Base-by-base conservation (phyloP, 2,888 invertebrate genomes). In the Leptopilina myrica region DNA sequence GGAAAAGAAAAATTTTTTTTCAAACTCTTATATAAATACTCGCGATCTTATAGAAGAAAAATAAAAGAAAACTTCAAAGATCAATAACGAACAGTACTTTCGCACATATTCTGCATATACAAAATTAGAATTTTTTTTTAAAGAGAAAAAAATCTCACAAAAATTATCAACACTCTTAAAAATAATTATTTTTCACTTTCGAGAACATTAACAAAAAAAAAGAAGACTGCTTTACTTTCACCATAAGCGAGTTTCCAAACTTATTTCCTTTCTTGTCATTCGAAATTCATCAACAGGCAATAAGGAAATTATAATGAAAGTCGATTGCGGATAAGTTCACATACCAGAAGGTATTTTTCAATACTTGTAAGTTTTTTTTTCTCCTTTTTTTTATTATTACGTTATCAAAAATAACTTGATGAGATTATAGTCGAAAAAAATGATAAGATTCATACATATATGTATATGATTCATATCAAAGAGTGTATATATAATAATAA, bases 391-490 rank as follows among this genome's bases (percentile, higher is more conserved):
- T 43, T 43, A 7, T 8, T 43, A 43, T 43, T 43, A 69, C 53
- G 49, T 69, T 73, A 73, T 73, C 56, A 9, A 73, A 56, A 56
- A 73, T 73, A 26, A 33, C n/a, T 73, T 56, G 8, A 64, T 2
- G n/a, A 62, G 62, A 62, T 62, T 62, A 62, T 43, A 43, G 43
- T 43, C 9, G 9, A 49, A 15, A 9, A 62, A 62, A 62, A 62
- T 62, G 62, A 62, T 62, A 62, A 62, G 62, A 20, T 62, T 62
- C 56, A 56, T n/a, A 56, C 43, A 43, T 49, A 49, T 49, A 49
- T 49, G 12, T 49, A 11, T 49, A 49, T 49, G 49, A 59, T 59
- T 59, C 62, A 62, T 62, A 62, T 64, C 82, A 84, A 78, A 76
- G 7, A 43, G 43, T 8, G 43, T 43, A 43, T 64, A 46, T 20